Conservation (phyloP, 1,140 invertebrate species). For the Ylistrum balloti region DNA sequence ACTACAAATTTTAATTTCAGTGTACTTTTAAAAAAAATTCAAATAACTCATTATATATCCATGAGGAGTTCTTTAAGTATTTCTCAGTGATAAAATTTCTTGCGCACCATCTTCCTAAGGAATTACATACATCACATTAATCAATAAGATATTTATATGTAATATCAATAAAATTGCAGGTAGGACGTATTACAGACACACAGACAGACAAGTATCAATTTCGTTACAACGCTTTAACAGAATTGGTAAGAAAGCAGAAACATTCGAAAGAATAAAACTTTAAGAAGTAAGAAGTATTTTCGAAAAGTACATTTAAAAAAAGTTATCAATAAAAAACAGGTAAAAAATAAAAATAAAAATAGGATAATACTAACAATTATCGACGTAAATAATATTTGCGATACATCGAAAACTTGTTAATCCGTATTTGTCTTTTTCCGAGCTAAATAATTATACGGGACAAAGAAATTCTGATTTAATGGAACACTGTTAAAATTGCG, state of each 20-base stretch:
- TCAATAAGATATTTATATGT: neutral
- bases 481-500: too few relatives aligned
- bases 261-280: conserved; percentile 34
- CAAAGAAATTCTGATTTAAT: neutral
- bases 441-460: neutral
- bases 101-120: neutral
- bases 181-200: neutral
- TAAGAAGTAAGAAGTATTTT: neutral
- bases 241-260: conserved; percentile 34
- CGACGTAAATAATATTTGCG: neutral
- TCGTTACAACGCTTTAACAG: neutral
- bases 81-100: neutral
- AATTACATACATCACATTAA: neutral
- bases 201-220: conserved; percentile 29
- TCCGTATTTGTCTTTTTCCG: neutral
- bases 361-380: conserved; percentile 8
- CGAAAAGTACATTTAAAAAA: conserved; percentile 35
- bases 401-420: neutral
- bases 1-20: neutral
- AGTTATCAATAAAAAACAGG: neutral
- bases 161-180: neutral
- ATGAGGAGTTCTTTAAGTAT: neutral
- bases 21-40: neutral
- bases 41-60: neutral
- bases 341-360: neutral